Conservation (phyloP, 2,888 invertebrate species). For the Eupithecia pulchellata region DNA sequence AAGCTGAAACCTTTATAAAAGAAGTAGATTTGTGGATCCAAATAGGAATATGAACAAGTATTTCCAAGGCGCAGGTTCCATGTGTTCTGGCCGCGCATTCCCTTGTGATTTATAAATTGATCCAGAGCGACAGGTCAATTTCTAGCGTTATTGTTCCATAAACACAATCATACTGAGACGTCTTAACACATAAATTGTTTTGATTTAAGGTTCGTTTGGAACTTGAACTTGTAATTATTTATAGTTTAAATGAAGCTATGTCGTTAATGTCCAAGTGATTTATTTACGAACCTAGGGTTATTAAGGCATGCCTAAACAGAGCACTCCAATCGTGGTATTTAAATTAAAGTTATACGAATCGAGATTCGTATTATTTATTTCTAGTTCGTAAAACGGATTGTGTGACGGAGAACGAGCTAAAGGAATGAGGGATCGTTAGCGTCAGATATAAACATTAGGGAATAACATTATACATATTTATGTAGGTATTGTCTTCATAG, state of each 20-base stretch:
- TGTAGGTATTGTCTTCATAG: slow-evolving; percentile 4
- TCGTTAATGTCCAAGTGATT: slow-evolving; percentile 70
- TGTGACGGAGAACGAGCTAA: background rate
- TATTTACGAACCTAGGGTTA: slow-evolving; percentile 62
- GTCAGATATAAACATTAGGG: slow-evolving; percentile 3
- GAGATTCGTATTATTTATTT: slow-evolving; percentile 19
- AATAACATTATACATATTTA: slow-evolving; percentile 3
- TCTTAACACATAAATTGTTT: slow-evolving; percentile 67
- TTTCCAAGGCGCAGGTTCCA: background rate
- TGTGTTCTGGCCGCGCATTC: background rate
- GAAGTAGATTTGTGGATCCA: background rate
- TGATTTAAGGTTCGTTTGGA: slow-evolving; percentile 62
- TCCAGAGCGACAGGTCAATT: slow-evolving; percentile 22
- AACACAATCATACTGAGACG: slow-evolving; percentile 48
- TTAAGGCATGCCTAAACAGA: slow-evolving; percentile 49
- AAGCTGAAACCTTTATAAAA: background rate
- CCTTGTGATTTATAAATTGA: slow-evolving; percentile 24
- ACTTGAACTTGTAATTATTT: slow-evolving; percentile 69
- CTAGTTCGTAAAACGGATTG: slow-evolving; percentile 19
- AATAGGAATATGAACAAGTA: background rate
- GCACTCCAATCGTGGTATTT: slow-evolving; percentile 27
- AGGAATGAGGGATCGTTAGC: background rate
- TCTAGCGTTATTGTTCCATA: slow-evolving; percentile 28
- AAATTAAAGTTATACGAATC: slow-evolving; percentile 27
- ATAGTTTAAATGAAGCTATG: slow-evolving; percentile 73